Conservation (phyloP, 2,888 invertebrate genomes). For the Allolobophora icterica region DNA sequence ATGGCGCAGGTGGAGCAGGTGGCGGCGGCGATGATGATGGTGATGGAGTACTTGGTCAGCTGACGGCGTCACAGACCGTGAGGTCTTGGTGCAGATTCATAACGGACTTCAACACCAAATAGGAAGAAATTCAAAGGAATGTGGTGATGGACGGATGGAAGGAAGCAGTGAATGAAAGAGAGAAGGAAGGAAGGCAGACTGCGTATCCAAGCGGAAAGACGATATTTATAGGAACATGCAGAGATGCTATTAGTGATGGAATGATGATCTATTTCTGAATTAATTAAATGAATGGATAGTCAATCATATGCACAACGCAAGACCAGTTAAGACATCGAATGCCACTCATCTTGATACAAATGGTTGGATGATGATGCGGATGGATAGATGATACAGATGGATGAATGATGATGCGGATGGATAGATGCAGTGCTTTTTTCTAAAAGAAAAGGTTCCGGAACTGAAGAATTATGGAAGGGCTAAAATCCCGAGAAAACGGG, state of each 20-base stretch:
- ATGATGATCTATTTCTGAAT: too few relatives aligned
- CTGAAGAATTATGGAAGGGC: too few relatives aligned
- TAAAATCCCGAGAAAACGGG: too few relatives aligned
- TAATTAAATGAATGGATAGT: too few relatives aligned
- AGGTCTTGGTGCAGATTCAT: conserved; percentile 17
- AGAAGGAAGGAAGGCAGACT: not conserved
- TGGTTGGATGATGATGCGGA: not conserved
- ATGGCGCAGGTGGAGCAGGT: not conserved
- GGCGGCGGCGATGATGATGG: not conserved
- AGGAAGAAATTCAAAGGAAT: not conserved
- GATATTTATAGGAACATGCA: not conserved
- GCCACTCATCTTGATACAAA: too few relatives aligned
- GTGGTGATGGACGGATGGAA: not conserved
- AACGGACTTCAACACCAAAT: not conserved
- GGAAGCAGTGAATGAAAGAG: not conserved
- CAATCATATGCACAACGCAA: too few relatives aligned
- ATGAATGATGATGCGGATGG: too few relatives aligned
- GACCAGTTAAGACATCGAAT: too few relatives aligned
- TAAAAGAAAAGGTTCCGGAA: too few relatives aligned
- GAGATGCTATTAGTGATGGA: too few relatives aligned
- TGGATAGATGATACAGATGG: not conserved
- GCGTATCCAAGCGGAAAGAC: not conserved
- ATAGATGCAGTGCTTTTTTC: too few relatives aligned
- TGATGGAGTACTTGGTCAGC: not conserved
- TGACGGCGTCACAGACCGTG: conserved; percentile 18